A percentile compares a stretch with the other conserved stretches of the same genome.
These are phyloP conservation scores for Zaprionus ghesquierei DNA, from an alignment of 1,140 invertebrate species.

Conservation along the genomic window DNA sequence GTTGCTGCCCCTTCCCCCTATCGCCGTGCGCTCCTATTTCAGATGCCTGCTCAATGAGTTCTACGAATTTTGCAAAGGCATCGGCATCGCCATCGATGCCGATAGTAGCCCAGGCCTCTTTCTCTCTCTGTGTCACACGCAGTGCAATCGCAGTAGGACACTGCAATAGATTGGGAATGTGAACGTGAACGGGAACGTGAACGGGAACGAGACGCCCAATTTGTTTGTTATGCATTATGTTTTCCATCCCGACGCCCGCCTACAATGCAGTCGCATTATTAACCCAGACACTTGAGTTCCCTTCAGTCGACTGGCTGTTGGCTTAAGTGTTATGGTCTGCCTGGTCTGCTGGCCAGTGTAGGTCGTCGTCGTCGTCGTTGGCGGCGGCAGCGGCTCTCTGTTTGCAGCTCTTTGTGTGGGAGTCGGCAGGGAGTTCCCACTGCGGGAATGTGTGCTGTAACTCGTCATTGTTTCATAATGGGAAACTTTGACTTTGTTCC, in stretches of 20 bases:
- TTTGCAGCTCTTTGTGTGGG: not conserved
- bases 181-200: not conserved
- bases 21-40: conserved; percentile 30
- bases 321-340: conserved; percentile 20
- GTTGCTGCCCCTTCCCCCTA: not conserved
- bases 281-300: conserved; percentile 46
- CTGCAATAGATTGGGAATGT: not conserved
- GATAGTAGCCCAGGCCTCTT: not conserved
- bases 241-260: conserved; percentile 3
- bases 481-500: not conserved
- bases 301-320: conserved; percentile 29
- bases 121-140: conserved; percentile 20
- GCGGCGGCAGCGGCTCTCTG: not conserved
- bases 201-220: conserved; percentile 23
- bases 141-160: conserved; percentile 19
- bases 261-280: conserved; percentile 48
- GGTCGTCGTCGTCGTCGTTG: conserved; percentile 12
- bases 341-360: conserved; percentile 10
- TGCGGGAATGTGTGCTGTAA: not conserved
- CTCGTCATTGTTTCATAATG: conserved; percentile 1
- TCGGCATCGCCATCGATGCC: conserved; percentile 9
- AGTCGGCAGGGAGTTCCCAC: not conserved
- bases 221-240: conserved; percentile 41
- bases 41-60: conserved; percentile 44
- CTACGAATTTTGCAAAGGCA: conserved; percentile 45